phyloP scores from a whole-genome alignment of 2,797 vertebrate species.

The Microctenopoma lineatum region DNA sequence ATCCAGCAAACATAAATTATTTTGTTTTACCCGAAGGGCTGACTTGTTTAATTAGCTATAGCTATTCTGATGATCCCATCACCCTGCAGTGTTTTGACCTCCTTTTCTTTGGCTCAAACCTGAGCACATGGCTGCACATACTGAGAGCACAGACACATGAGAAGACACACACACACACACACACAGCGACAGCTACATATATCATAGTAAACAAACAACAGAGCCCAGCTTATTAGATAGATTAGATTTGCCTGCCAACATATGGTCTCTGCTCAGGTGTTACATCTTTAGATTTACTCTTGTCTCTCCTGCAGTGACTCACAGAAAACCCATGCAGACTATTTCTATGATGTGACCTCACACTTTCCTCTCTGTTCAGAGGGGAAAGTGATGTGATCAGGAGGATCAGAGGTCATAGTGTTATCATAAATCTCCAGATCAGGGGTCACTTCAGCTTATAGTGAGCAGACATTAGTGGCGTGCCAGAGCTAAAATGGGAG shows the following conservation, averaged over 20 bases:
- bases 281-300: conserved; percentile 20
- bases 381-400: conserved; percentile 27
- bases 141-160: conserved; percentile 50
- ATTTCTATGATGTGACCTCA: conserved; percentile 52
- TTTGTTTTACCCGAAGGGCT: conserved; percentile 44
- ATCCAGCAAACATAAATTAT: conserved; percentile 43
- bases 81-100: conserved; percentile 72
- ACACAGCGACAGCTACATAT: conserved; percentile 18
- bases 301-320: conserved; percentile 6
- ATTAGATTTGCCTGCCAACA: conserved; percentile 53
- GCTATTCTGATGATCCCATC: conserved; percentile 60
- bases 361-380: conserved; percentile 31
- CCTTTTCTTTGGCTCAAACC: conserved; percentile 68
- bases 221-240: conserved; percentile 24
- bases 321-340: neutral
- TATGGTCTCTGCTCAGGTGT: conserved; percentile 56
- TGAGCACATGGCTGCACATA: conserved; percentile 54
- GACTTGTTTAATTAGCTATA: conserved; percentile 67
- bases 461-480: conserved; percentile 42
- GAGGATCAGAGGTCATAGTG: conserved; percentile 28
- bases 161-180: conserved; percentile 28
- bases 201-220: conserved; percentile 56
- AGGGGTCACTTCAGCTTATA: conserved; percentile 29
- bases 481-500: conserved; percentile 59
- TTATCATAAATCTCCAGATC: conserved; percentile 52